phyloP scores from a whole-genome alignment of 1,140 invertebrate genomes.

The Alviniconcha marisindica region DNA sequence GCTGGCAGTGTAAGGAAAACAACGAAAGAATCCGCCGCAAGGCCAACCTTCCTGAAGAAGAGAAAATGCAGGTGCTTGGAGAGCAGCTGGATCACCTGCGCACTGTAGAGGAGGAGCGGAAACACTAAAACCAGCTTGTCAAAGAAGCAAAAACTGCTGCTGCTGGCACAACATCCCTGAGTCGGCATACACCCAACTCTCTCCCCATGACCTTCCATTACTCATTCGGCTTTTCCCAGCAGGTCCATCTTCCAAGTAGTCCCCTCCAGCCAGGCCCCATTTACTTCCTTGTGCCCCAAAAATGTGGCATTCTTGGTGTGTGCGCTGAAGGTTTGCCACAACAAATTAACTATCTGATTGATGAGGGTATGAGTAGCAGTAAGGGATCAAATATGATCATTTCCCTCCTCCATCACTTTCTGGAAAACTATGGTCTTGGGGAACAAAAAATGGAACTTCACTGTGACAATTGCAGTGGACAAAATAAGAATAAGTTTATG shows the following conservation, averaged over 20 bases:
- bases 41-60: conserved; percentile 33
- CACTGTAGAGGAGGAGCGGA: conserved; percentile 18
- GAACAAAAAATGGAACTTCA: conserved; percentile 49
- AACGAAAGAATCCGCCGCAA: conserved; percentile 36
- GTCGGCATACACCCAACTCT: neutral
- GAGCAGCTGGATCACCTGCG: neutral
- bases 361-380: conserved; percentile 28
- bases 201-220: neutral
- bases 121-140: conserved; percentile 45
- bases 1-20: conserved; percentile 52
- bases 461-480: conserved; percentile 57
- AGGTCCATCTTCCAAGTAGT: neutral
- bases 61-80: neutral
- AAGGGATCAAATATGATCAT: conserved; percentile 60
- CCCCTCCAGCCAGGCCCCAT: conserved; percentile 11
- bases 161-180: neutral
- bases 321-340: conserved; percentile 47
- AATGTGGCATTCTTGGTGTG: conserved; percentile 51
- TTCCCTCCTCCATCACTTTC: conserved; percentile 53
- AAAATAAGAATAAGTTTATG: conserved; percentile 60
- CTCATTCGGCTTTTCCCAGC: neutral
- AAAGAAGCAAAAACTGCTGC: neutral
- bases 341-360: neutral
- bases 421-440: conserved; percentile 53
- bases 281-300: neutral